phyloP scores from a whole-genome alignment of 1,140 invertebrate genomes.

The Drosophila carrolli region DNA sequence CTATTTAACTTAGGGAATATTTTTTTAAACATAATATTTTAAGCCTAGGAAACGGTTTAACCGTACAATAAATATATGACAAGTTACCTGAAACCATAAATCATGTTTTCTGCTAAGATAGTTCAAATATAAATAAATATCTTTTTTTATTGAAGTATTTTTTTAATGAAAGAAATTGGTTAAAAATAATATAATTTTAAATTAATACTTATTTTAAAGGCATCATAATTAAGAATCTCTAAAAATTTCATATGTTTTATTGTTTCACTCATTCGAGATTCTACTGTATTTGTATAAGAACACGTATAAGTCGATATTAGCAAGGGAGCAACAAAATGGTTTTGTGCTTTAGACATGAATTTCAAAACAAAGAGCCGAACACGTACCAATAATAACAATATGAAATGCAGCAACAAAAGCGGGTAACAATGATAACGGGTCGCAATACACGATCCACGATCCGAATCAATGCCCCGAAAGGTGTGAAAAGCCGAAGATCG shows the following conservation, averaged over 20 bases:
- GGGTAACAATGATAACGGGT: slow-evolving; percentile 45
- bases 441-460: slow-evolving; percentile 16
- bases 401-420: slow-evolving; percentile 49
- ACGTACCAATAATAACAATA: slow-evolving; percentile 49
- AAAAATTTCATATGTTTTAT: background rate
- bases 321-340: slow-evolving; percentile 22
- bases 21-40: too few species aligned
- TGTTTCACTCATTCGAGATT: background rate
- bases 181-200: too few species aligned
- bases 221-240: too few species aligned
- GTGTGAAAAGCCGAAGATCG: slow-evolving; percentile 38
- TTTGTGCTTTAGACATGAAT: slow-evolving; percentile 37
- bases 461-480: slow-evolving; percentile 43
- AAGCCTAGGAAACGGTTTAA: too few species aligned
- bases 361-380: slow-evolving; percentile 47
- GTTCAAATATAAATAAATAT: too few species aligned
- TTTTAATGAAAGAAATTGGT: too few species aligned
- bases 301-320: slow-evolving; percentile 44
- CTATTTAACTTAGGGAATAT: too few species aligned
- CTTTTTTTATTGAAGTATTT: too few species aligned
- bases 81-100: too few species aligned
- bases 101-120: too few species aligned
- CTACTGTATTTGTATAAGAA: slow-evolving; percentile 14
- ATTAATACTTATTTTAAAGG: too few species aligned
- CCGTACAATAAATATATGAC: too few species aligned